phyloP scores from a whole-genome alignment of 2,888 invertebrate genomes.

The Agrilus biguttatus region DNA sequence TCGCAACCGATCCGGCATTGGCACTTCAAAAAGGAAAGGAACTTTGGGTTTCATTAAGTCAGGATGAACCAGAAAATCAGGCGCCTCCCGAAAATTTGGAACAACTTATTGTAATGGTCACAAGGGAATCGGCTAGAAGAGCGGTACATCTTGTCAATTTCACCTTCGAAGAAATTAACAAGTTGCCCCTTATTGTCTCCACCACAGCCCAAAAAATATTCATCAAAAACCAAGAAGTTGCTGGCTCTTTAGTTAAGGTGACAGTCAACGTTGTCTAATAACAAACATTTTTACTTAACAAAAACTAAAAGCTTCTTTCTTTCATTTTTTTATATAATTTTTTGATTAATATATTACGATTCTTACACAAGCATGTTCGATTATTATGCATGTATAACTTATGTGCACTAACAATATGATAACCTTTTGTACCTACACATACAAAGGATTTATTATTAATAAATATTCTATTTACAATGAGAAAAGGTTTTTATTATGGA shows the following conservation, averaged over 20 bases:
- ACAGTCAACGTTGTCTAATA: too few relatives aligned
- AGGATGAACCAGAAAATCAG: slow-evolving; percentile 75
- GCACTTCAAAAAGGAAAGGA: slow-evolving; percentile 61
- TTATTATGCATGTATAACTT: too few relatives aligned
- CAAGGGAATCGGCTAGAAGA: slow-evolving; percentile 62
- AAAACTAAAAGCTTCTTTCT: too few relatives aligned
- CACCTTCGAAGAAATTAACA: slow-evolving; percentile 40
- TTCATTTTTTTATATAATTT: too few relatives aligned
- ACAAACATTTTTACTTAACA: too few relatives aligned
- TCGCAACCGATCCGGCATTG: slow-evolving; percentile 62
- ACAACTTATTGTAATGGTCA: slow-evolving; percentile 58
- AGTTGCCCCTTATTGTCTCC: slow-evolving; percentile 36
- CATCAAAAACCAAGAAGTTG: slow-evolving; percentile 41
- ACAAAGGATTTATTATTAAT: too few relatives aligned
- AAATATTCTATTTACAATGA: too few relatives aligned
- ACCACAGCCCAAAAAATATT: slow-evolving; percentile 20
- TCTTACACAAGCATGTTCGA: too few relatives aligned
- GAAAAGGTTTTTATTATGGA: too few relatives aligned
- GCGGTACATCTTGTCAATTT: slow-evolving; percentile 68
- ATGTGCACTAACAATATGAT: too few relatives aligned
- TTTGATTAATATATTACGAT: too few relatives aligned
- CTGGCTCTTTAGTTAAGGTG: slow-evolving; percentile 53
- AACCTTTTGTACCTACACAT: too few relatives aligned
- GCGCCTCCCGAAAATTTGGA: slow-evolving; percentile 65
- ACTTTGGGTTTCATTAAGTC: slow-evolving; percentile 54